Evolutionary conservation across 2,888 invertebrate genomes (phyloP), one percentile per base, ranked within the genome.

Genomic region (Andrena chrysosceles): DNA sequence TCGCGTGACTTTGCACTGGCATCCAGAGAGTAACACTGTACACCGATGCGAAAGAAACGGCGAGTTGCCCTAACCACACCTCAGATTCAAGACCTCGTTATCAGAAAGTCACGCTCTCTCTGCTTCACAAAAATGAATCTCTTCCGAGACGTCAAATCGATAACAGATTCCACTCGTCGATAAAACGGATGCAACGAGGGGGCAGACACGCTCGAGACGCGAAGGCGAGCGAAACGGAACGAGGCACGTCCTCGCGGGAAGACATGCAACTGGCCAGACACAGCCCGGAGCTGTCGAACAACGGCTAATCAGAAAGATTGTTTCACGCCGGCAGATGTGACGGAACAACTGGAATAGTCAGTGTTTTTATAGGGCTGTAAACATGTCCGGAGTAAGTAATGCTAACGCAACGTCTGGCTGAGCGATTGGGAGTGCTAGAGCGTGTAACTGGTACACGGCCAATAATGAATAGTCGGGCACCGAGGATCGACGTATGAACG

Each of bases 391-490:
- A 68, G 31, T 81, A 80, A 87, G 69, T 83, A 83, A 87, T 54
- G 77, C 84, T 87, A 86, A 83, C 77, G 70, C 68, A 66, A 71
- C 42, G 71, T 66, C 67, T 63, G 73, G 59, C 20, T 6, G 26
- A 33, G 29, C 33, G 67, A 66, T 26, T 42, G 54, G 42, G 60
- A 35, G 63, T 75, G 83, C 33, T 68, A 70, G 79, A 74, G 48
- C 83, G 77, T 73, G 83, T 82, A 88, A 86, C 75, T 59, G 75
- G 74, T 81, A 78, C 75, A 67, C 52, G 62, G 31, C 8, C 64
- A 72, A 77, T 86, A 88, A 86, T 83, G 86, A 88, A 88, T 87
- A 85, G 81, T 80, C 76, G 3, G 35, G 54, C 42, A 72, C 26
- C 26, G 48, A 52, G 74, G 72, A 78, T 82, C 77, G 76, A 67